Conservation (phyloP, 2,797 vertebrate genomes). For the Anas georgica region DNA sequence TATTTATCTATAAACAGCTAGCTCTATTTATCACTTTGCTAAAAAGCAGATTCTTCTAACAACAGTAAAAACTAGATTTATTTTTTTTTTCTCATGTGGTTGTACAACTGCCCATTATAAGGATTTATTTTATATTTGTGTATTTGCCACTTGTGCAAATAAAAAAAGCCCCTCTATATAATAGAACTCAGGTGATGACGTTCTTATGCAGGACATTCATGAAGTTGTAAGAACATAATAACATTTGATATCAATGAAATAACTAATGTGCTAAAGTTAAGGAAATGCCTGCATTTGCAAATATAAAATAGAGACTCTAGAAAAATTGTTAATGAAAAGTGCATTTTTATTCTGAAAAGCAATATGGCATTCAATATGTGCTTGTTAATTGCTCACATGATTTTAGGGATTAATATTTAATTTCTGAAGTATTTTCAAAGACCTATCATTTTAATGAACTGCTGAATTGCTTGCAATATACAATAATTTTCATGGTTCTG, state of each 20-base stretch:
- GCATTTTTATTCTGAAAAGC: background rate
- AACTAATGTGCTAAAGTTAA: accelerated
- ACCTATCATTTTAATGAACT: background rate
- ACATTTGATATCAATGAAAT: background rate
- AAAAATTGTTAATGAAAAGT: background rate
- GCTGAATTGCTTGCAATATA: background rate
- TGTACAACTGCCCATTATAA: background rate
- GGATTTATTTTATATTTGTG: background rate
- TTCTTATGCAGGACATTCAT: background rate
- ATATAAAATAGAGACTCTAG: background rate
- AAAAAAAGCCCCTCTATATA: background rate
- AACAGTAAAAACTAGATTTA: background rate
- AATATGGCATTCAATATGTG: background rate
- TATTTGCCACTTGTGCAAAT: background rate
- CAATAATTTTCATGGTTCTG: background rate
- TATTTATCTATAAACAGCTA: background rate
- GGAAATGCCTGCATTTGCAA: background rate
- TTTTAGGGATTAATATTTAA: background rate
- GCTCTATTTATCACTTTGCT: background rate
- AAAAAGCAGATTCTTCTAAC: background rate
- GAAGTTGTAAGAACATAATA: background rate
- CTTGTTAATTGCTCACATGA: background rate
- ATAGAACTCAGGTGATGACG: background rate
- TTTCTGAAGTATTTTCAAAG: background rate
- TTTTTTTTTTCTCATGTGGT: background rate